A percentile compares a stretch with the other conserved stretches of the same genome.
Evolutionary conservation across 2,888 invertebrate species (phyloP).

Genomic region (Tolmerus cingulatus): DNA sequence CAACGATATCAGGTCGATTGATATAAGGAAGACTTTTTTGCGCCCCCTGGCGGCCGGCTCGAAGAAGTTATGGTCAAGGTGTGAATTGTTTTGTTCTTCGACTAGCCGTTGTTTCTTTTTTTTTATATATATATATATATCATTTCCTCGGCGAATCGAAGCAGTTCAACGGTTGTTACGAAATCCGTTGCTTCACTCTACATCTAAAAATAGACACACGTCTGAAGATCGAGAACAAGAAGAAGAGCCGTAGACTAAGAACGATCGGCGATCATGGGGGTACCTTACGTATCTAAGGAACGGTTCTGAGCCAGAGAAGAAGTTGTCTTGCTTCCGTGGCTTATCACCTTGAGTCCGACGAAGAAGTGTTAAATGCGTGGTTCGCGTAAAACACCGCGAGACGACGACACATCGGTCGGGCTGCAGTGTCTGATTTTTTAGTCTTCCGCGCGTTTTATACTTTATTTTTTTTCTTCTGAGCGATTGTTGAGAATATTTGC

Average conservation of each 20-base stretch:
- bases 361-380: constrained; percentile 11
- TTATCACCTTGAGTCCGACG: background rate
- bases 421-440: background rate
- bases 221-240: background rate
- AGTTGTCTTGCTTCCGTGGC: constrained; percentile 28
- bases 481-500: constrained; percentile 22
- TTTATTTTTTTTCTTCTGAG: background rate
- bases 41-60: background rate
- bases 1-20: background rate
- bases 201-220: constrained; percentile 37
- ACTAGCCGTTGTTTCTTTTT: background rate
- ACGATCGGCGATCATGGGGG: background rate
- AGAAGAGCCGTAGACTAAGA: background rate
- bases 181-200: constrained; percentile 27
- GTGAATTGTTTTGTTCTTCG: background rate
- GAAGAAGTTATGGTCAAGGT: background rate
- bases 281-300: background rate
- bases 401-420: background rate
- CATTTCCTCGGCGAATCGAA: background rate
- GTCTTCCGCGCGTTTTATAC: background rate
- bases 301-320: constrained; percentile 6
- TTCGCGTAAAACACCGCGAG: background rate
- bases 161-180: constrained; percentile 37
- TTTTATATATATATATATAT: background rate
- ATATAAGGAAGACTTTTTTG: background rate